Evolutionary conservation across 1,140 invertebrate genomes (phyloP).

Genomic region (Phymorhynchus buccinoides): DNA sequence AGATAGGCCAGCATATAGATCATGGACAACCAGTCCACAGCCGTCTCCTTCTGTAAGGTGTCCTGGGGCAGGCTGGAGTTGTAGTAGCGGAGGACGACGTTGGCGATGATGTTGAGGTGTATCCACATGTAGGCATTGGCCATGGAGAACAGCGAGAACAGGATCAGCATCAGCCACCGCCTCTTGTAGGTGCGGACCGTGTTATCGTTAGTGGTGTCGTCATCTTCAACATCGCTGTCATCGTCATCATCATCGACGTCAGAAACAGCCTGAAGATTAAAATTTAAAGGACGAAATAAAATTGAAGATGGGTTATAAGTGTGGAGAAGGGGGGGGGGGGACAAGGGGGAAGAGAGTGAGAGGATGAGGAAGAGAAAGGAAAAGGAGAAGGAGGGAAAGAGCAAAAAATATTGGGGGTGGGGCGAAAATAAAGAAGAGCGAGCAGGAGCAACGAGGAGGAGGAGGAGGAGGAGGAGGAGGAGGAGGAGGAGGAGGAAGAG

Average conservation of each 20-base stretch:
- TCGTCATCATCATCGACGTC: not conserved
- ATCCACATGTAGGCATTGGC: constrained; percentile 84
- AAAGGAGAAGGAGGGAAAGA: too few species aligned
- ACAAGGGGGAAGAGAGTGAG: too few species aligned
- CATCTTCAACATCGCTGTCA: not conserved
- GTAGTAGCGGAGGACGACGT: constrained; percentile 68
- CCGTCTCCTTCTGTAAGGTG: constrained; percentile 71
- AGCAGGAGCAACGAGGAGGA: too few species aligned
- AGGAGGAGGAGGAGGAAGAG: too few species aligned
- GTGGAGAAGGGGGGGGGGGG: too few species aligned
- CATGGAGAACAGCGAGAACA: constrained; percentile 91
- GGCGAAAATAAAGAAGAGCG: too few species aligned
- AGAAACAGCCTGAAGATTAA: not conserved
- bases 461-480: too few species aligned
- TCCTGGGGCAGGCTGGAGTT: constrained; percentile 69
- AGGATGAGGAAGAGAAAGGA: too few species aligned
- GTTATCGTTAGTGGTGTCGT: not conserved
- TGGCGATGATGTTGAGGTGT: constrained; percentile 71
- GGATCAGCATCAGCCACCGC: constrained; percentile 87
- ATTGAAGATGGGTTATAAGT: not conserved
- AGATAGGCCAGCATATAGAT: constrained; percentile 97
- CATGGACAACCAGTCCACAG: constrained; percentile 95
- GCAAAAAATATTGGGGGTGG: too few species aligned
- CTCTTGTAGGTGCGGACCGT: constrained; percentile 36
- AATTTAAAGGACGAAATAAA: not conserved